Evolutionary conservation across 2,888 invertebrate species (phyloP), one percentile per base, ranked within the genome.

Genomic region (Eupeodes latifasciatus): DNA sequence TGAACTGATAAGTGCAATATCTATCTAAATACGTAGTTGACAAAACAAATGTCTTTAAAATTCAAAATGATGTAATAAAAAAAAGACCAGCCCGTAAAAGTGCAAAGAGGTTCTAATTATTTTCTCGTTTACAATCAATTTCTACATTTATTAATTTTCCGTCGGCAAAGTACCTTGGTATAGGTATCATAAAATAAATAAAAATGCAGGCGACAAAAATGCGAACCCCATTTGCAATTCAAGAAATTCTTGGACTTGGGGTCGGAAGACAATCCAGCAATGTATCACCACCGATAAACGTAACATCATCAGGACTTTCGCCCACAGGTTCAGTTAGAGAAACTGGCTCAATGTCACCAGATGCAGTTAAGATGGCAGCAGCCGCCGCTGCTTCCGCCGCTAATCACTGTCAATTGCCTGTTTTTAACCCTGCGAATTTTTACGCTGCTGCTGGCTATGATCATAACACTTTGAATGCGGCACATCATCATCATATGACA

Each of bases 401-500:
- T 74, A 93, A 92, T 89, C 92, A 92, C 91, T 93, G 93, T 85
- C 93, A 93, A 87, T 90, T 93, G 90, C 93, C 93, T 34, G 93
- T 93, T 6, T 93, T 93, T 90, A 93, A 93, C 92, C 93, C 93
- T 81, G 93, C 93, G 59, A 92, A 93, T 84, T 93, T 93, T 84
- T 93, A 93, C 90, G 93, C 93, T 7, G 93, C 93, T 86, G 93
- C 93, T 89, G 93, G 93, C 67, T 93, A 93, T 89, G 93, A 93
- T 67, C 93, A 93, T 81, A 85, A 49, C 71, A 93, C 93, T 49
- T 91, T 93, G 55, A 92, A 91, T 90, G 93, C 91, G 7, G 93
- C 93, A 16, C 93, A 93, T 91, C 93, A 93, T 77, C 93, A 93
- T 90, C 93, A 93, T 81, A 93, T 93, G 93, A 93, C 93, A 16